These are phyloP conservation scores for Scrobipalpa costella DNA, from an alignment of 2,888 invertebrate species.

Conservation along the genomic window DNA sequence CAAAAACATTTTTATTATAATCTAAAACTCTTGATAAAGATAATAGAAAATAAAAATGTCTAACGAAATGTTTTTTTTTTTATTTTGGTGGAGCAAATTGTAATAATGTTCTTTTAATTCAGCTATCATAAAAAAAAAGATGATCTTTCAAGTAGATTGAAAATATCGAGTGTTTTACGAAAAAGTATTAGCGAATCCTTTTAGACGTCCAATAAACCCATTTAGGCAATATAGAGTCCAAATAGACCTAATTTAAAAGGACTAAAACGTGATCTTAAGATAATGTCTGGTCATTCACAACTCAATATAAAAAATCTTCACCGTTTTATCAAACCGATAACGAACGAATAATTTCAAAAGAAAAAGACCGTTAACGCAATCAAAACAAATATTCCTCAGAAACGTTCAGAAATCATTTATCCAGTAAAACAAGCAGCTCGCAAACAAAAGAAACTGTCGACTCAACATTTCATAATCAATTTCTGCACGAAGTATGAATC, in stretches of 20 bases:
- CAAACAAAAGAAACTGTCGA: slow-evolving; percentile 65
- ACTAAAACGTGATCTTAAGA: slow-evolving; percentile 6
- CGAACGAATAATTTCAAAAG: slow-evolving; percentile 8
- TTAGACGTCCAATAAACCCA: slow-evolving; percentile 12
- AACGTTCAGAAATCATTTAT: slow-evolving; percentile 50
- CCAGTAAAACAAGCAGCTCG: slow-evolving; percentile 48
- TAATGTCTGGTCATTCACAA: slow-evolving; percentile 11
- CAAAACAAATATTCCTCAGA: slow-evolving; percentile 32
- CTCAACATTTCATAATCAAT: slow-evolving; percentile 69
- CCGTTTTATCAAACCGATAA: neutral
- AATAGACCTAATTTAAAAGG: slow-evolving; percentile 18
- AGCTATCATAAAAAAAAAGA: too few species aligned
- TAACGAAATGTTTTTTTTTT: too few species aligned
- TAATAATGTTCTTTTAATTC: too few species aligned
- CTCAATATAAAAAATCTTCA: slow-evolving; percentile 4
- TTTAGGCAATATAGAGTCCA: slow-evolving; percentile 7
- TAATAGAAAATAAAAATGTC: too few species aligned
- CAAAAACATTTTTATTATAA: too few species aligned
- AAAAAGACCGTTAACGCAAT: slow-evolving; percentile 18
- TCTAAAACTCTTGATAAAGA: too few species aligned
- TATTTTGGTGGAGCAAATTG: too few species aligned
- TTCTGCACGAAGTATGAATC: slow-evolving; percentile 39
- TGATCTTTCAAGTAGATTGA: neutral
- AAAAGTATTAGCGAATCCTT: slow-evolving; percentile 8
- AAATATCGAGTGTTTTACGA: neutral